These are phyloP conservation scores for Papilio gigon DNA, from an alignment of 2,888 invertebrate species.

Conservation along the genomic window DNA sequence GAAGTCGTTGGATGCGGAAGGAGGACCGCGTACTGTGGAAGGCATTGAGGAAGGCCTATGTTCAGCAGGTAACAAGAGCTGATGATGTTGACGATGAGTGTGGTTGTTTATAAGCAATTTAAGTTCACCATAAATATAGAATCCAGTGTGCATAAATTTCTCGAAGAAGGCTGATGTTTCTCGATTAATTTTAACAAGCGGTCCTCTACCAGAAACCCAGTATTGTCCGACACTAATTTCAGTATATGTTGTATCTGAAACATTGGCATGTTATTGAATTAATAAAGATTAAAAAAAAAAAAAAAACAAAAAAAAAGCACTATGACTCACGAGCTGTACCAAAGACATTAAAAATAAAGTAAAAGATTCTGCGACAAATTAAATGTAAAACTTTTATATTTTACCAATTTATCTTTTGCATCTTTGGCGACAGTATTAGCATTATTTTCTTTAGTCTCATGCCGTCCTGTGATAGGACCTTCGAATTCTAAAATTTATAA, in stretches of 20 bases:
- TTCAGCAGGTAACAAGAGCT: too few relatives aligned
- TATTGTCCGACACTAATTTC: constrained; percentile 85
- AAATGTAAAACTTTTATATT: too few relatives aligned
- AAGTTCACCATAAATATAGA: constrained; percentile 86
- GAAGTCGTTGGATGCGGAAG: too few relatives aligned
- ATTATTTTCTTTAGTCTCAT: constrained; percentile 38
- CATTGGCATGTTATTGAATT: not conserved
- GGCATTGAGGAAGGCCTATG: too few relatives aligned
- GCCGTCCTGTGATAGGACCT: constrained; percentile 30
- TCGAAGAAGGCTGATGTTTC: constrained; percentile 84
- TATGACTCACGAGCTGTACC: not conserved
- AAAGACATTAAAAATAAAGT: too few relatives aligned
- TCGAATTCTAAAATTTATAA: constrained; percentile 41
- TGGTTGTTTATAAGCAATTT: not conserved
- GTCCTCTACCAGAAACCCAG: constrained; percentile 89
- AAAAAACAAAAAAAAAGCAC: too few relatives aligned
- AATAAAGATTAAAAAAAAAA: not conserved
- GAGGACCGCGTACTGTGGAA: too few relatives aligned
- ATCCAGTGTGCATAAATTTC: constrained; percentile 87
- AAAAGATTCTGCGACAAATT: too few relatives aligned
- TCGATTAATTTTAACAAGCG: constrained; percentile 84
- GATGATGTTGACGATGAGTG: too few relatives aligned
- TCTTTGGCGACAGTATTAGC: constrained; percentile 35
- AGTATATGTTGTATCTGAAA: constrained; percentile 83
- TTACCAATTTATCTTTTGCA: constrained; percentile 49